Conservation (phyloP, 2,888 invertebrate genomes). For the Drosophila dives region DNA sequence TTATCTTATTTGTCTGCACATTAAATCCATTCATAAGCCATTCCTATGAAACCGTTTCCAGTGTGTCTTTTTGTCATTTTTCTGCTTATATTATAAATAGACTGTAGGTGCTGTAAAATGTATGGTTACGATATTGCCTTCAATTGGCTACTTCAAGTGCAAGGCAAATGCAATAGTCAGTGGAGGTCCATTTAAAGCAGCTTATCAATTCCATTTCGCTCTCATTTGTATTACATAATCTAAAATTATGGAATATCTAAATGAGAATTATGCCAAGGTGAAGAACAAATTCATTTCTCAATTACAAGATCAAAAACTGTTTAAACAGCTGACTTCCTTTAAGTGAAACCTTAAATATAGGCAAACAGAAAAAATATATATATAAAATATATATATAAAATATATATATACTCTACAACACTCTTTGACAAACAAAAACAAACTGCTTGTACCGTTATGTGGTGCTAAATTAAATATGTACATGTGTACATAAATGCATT, state of each 20-base stretch:
- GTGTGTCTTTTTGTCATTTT: not conserved
- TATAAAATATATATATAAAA: not conserved
- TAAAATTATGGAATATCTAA: slow-evolving; percentile 7
- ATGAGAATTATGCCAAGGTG: slow-evolving; percentile 19
- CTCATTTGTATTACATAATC: slow-evolving; percentile 18
- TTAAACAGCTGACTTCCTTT: slow-evolving; percentile 4
- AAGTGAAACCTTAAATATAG: not conserved
- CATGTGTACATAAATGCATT: not conserved
- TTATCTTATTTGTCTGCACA: not conserved
- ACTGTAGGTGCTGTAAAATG: slow-evolving; percentile 4
- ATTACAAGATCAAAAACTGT: not conserved
- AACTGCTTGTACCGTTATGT: not conserved
- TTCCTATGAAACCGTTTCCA: not conserved
- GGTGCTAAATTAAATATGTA: slow-evolving; percentile 4
- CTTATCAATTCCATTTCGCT: slow-evolving; percentile 33
- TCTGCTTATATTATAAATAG: slow-evolving; percentile 4
- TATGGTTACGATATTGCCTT: slow-evolving; percentile 16
- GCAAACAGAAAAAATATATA: not conserved
- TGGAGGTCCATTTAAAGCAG: slow-evolving; percentile 25
- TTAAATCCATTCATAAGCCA: not conserved
- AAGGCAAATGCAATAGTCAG: slow-evolving; percentile 36
- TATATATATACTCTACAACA: not conserved
- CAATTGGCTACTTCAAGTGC: slow-evolving; percentile 62
- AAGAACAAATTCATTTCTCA: slow-evolving; percentile 1
- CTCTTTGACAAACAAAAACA: not conserved